Base-by-base conservation (phyloP, 2,113 vertebrate species). In the Meriones unguiculatus region DNA sequence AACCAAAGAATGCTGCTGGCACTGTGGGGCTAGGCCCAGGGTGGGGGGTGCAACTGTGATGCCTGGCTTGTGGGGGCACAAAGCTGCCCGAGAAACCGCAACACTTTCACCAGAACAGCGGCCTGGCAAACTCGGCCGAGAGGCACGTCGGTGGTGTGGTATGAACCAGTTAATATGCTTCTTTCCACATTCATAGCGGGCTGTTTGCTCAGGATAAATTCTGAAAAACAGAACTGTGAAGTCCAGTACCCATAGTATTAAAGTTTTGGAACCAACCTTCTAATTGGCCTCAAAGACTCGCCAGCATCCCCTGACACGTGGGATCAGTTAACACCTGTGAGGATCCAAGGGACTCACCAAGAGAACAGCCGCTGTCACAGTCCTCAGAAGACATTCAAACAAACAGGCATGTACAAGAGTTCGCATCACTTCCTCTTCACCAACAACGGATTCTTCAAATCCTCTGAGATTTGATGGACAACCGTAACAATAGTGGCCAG, bases 21-120 rank as follows among this genome's bases (percentile, higher is more conserved):
- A 24, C 0, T 10, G 17, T 14, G 46, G 20, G 7, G 6, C 32
- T 7, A 24, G n/a, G 5, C 4, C 3, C 30, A 1, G 25, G 25
- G 6, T 13, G 35, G 4, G 15, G 25, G 25, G 6, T 20, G 18
- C 9, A 20, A 20, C 13, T n/a, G 11, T 25, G 7, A 20, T 6
- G 25, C 32, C n/a, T 9, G 38, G 15, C 81, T 82, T 8, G 12
- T 5, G 15, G 4, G 38, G 1, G 4, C 9, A 73, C 41, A 65
- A 3, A 12, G 9, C 69, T 59, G 24, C 50, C 90, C 13, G 7
- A 32, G 30, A 73, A n/a, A n/a, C 30, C 7, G 38, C 54, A 35
- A 46, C 62, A 14, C 2, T 38, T 38, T 54, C 38, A 0, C 28
- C 67, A 87, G 30, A 35, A 69, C 10, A 75, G 35, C 0, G 9